Evolutionary conservation across 2,888 invertebrate species (phyloP).

Genomic region (Aproaerema taeniolella): DNA sequence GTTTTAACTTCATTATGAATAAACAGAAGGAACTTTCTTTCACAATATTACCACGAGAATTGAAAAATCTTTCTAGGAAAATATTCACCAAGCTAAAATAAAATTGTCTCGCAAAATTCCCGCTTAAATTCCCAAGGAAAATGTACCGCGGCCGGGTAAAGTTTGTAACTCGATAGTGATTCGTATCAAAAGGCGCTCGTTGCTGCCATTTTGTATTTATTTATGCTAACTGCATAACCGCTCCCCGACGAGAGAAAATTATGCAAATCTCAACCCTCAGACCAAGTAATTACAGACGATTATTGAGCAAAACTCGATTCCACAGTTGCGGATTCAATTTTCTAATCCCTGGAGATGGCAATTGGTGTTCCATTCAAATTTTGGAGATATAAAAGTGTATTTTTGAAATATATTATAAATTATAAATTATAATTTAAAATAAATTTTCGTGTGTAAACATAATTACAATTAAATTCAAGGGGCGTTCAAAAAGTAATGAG

Average conservation of each 20-base stretch:
- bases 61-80: too few relatives aligned
- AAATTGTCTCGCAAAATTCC: too few relatives aligned
- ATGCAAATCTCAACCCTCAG: constrained; percentile 66
- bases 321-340: constrained; percentile 44
- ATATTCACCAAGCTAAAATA: too few relatives aligned
- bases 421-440: too few relatives aligned
- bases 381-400: too few relatives aligned
- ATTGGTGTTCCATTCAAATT: constrained; percentile 1
- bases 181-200: constrained; percentile 40
- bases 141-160: background rate
- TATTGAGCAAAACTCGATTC: constrained; percentile 54
- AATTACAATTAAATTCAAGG: too few relatives aligned
- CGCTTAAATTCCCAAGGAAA: background rate
- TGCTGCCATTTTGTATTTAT: constrained; percentile 48
- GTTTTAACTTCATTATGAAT: too few relatives aligned
- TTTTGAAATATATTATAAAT: too few relatives aligned
- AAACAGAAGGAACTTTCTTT: too few relatives aligned
- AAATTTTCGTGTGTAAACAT: too few relatives aligned
- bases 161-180: constrained; percentile 47
- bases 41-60: too few relatives aligned
- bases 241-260: constrained; percentile 50
- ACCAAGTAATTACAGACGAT: constrained; percentile 63
- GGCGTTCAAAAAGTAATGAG: too few relatives aligned
- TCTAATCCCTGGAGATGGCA: constrained; percentile 19
- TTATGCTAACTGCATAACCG: constrained; percentile 61